These are phyloP conservation scores for Trypoxylon attenuatum DNA, from an alignment of 2,888 invertebrate species.

Conservation along the genomic window DNA sequence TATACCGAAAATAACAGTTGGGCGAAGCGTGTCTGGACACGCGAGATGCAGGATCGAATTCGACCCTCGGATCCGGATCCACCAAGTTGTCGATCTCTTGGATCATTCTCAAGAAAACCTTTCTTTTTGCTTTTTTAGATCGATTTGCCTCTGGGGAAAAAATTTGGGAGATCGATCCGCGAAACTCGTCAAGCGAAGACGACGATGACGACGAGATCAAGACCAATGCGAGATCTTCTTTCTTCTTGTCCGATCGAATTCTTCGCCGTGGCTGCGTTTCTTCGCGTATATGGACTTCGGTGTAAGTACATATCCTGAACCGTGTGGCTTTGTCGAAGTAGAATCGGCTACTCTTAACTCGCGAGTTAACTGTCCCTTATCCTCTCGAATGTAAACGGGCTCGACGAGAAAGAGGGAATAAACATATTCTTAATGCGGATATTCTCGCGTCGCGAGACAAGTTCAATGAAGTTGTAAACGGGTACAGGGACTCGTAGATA, in stretches of 20 bases:
- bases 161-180: conserved; percentile 1
- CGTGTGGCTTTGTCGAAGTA: no score
- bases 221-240: no score
- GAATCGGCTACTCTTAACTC: no score
- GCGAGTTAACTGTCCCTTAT: not conserved
- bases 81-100: conserved; percentile 59
- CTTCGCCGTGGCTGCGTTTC: no score
- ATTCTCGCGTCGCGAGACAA: conserved; percentile 4
- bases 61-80: conserved; percentile 55
- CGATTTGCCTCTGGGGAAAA: conserved; percentile 16
- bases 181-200: conserved; percentile 8
- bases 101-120: conserved; percentile 45
- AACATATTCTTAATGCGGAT: conserved; percentile 21
- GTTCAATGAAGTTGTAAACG: conserved; percentile 44
- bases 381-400: conserved; percentile 10
- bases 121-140: conserved; percentile 11
- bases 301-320: no score
- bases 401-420: conserved; percentile 13
- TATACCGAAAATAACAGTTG: conserved; percentile 49
- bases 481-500: conserved; percentile 43
- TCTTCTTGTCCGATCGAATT: no score
- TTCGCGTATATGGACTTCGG: no score
- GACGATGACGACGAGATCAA: no score
- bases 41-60: conserved; percentile 67
- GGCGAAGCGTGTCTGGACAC: conserved; percentile 69